Conservation (phyloP, 2,113 vertebrate genomes). For the Neogobius melanostomus region DNA sequence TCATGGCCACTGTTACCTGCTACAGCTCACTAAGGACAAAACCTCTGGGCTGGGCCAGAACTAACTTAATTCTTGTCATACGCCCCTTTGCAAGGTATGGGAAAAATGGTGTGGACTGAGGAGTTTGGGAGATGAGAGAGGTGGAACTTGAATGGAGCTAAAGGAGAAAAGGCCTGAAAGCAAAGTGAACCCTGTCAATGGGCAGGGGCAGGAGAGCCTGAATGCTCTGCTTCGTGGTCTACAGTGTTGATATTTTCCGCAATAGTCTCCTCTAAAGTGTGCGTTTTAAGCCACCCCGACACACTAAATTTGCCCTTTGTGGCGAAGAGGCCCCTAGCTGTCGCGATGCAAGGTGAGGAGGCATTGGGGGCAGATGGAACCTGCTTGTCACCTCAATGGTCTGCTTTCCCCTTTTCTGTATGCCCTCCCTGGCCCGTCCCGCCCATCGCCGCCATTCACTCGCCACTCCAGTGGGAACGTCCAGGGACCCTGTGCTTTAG, state of each 20-base stretch:
- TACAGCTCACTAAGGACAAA: constrained; percentile 74
- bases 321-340: constrained; percentile 80
- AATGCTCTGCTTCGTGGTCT: constrained; percentile 82
- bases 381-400: constrained; percentile 90
- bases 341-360: constrained; percentile 92
- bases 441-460: constrained; percentile 86
- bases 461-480: constrained; percentile 87
- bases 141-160: constrained; percentile 73
- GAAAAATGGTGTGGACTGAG: constrained; percentile 77
- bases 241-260: constrained; percentile 80
- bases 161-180: constrained; percentile 80
- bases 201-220: constrained; percentile 77
- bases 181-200: constrained; percentile 80
- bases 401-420: constrained; percentile 78
- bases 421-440: constrained; percentile 71
- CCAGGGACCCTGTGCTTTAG: constrained; percentile 83
- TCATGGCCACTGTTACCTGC: constrained; percentile 75
- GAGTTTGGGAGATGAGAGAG: constrained; percentile 81
- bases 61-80: constrained; percentile 82
- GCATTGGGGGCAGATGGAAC: constrained; percentile 93
- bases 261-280: constrained; percentile 82
- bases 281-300: constrained; percentile 81
- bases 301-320: constrained; percentile 85
- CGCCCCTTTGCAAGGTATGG: constrained; percentile 85
- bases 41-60: constrained; percentile 78